A percentile compares a stretch with the other conserved stretches of the same genome.
Evolutionary conservation across 2,888 invertebrate genomes (phyloP).

Genomic region (Chymomyza procnemis): DNA sequence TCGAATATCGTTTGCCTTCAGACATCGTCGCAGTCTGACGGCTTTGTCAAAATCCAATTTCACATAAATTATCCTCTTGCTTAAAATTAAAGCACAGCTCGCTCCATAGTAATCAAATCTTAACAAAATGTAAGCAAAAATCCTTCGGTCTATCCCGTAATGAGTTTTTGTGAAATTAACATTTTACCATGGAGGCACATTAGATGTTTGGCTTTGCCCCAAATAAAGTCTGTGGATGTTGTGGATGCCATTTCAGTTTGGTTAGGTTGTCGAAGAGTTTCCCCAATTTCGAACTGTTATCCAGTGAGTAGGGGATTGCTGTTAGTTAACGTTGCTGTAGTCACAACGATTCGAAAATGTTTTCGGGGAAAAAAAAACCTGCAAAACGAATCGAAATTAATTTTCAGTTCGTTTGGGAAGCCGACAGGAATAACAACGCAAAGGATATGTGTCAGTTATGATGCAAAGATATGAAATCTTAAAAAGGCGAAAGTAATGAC

Average conservation of each 20-base stretch:
- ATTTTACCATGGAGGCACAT: conserved; percentile 65
- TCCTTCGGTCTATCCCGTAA: conserved; percentile 24
- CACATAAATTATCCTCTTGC: conserved; percentile 57
- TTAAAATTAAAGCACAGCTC: conserved; percentile 53
- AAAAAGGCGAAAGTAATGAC: background rate
- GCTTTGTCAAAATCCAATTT: conserved; percentile 46
- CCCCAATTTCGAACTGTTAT: background rate
- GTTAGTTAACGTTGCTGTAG: background rate
- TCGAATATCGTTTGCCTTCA: background rate
- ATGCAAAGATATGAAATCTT: background rate
- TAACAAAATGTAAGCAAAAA: background rate
- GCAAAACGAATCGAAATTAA: background rate
- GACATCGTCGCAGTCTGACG: background rate
- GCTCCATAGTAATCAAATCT: conserved; percentile 55
- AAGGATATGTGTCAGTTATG: background rate
- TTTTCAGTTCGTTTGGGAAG: background rate
- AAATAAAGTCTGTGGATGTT: background rate
- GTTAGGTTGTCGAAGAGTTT: background rate
- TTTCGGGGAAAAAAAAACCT: background rate
- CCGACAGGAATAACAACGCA: background rate
- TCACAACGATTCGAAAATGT: background rate
- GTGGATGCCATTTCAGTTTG: conserved; percentile 8
- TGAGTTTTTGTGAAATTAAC: conserved; percentile 65
- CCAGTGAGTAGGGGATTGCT: conserved; percentile 4
- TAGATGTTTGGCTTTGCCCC: conserved; percentile 19